These are phyloP conservation scores for Pempheris klunzingeri DNA, from an alignment of 2,797 vertebrate species.

Conservation along the genomic window DNA sequence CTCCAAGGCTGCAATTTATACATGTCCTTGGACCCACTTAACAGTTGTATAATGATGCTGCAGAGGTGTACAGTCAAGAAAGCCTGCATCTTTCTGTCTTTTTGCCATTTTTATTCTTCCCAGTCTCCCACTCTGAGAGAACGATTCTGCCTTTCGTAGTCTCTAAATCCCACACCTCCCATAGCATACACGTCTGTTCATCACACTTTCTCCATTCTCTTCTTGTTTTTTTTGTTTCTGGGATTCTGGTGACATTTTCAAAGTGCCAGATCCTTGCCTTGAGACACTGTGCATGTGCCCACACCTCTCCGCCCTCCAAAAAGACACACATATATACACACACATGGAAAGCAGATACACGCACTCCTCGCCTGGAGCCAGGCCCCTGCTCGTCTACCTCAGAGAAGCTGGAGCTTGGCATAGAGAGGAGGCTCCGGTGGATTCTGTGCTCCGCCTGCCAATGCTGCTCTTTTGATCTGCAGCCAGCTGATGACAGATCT, in stretches of 20 bases:
- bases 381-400: slow-evolving; percentile 73
- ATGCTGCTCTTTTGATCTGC: slow-evolving; percentile 81
- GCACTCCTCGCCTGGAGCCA: slow-evolving; percentile 63
- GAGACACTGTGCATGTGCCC: slow-evolving; percentile 69
- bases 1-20: slow-evolving; percentile 25
- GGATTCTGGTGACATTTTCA: slow-evolving; percentile 80
- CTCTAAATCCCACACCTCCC: slow-evolving; percentile 71
- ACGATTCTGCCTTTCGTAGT: slow-evolving; percentile 43
- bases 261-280: slow-evolving; percentile 76
- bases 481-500: slow-evolving; percentile 84
- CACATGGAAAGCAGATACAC: slow-evolving; percentile 30
- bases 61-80: slow-evolving; percentile 43
- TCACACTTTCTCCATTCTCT: slow-evolving; percentile 63
- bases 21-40: slow-evolving; percentile 46
- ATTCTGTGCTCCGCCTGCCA: slow-evolving; percentile 80
- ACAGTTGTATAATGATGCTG: slow-evolving; percentile 29
- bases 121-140: slow-evolving; percentile 57
- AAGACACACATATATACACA: slow-evolving; percentile 19
- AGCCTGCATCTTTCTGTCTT: slow-evolving; percentile 43
- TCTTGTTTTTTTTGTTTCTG: slow-evolving; percentile 53
- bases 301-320: slow-evolving; percentile 59
- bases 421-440: slow-evolving; percentile 71
- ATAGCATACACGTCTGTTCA: slow-evolving; percentile 67
- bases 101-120: slow-evolving; percentile 53
- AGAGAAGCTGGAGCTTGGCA: slow-evolving; percentile 72